Percentiles rank a stretch among this genome's conserved stretches.
phyloP scores from a whole-genome alignment of 2,797 vertebrate species.

The Xenentodon cancila region DNA sequence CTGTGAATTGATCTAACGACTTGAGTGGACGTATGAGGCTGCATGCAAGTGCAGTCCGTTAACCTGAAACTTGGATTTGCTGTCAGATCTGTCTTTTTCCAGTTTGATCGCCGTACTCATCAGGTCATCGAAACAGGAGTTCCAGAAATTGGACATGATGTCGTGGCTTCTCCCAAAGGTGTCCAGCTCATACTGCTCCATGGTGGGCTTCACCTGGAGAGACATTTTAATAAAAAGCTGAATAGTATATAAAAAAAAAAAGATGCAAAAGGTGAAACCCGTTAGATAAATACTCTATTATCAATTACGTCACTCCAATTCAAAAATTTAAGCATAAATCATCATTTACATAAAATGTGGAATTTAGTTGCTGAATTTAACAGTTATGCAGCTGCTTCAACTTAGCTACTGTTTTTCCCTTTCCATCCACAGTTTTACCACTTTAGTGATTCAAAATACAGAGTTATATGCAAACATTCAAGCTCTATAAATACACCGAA shows the following conservation, averaged over 20 bases:
- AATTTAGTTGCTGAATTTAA: background rate
- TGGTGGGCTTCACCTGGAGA: slow-evolving; percentile 90
- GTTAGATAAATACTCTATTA: too few species aligned
- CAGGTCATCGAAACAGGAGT: slow-evolving; percentile 93
- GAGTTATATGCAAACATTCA: slow-evolving; percentile 3
- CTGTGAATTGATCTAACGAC: too few species aligned
- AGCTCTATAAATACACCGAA: slow-evolving; percentile 20
- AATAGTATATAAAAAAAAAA: background rate
- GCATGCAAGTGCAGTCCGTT: background rate
- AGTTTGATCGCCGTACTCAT: slow-evolving; percentile 89
- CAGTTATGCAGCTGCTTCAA: background rate
- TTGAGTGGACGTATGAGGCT: too few species aligned
- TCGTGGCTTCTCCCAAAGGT: slow-evolving; percentile 94
- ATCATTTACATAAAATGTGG: too few species aligned
- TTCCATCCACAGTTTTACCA: background rate
- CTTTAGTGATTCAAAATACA: slow-evolving; percentile 1
- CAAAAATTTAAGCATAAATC: too few species aligned
- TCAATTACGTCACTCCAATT: too few species aligned
- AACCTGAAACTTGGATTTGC: slow-evolving; percentile 91
- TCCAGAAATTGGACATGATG: slow-evolving; percentile 99
- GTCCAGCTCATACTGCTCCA: slow-evolving; percentile 94
- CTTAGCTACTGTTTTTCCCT: background rate
- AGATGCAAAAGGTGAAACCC: too few species aligned
- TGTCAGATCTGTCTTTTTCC: slow-evolving; percentile 85
- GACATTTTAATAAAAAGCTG: background rate